These are phyloP conservation scores for Sphaerophoria taeniata DNA, from an alignment of 2,888 invertebrate species.

Conservation along the genomic window DNA sequence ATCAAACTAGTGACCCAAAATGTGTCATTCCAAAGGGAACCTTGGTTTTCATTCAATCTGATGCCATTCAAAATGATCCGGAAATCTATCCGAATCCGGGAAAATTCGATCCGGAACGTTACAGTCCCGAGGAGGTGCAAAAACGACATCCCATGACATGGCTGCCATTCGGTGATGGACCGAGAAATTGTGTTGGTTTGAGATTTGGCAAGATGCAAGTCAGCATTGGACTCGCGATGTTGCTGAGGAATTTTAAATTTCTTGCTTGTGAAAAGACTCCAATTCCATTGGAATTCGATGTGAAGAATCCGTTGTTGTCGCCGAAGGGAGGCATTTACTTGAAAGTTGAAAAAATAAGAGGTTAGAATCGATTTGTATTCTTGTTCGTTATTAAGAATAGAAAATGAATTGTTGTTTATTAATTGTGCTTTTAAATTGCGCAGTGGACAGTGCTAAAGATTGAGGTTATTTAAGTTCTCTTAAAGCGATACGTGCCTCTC, in stretches of 20 bases:
- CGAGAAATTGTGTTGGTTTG: conserved; percentile 17
- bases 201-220: conserved; percentile 77
- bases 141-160: conserved; percentile 82
- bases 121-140: conserved; percentile 84
- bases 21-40: conserved; percentile 84
- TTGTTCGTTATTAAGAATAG: too few relatives aligned
- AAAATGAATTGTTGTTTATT: too few relatives aligned
- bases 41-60: conserved; percentile 81
- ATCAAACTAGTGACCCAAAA: conserved; percentile 83
- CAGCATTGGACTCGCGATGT: conserved; percentile 76
- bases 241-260: conserved; percentile 77
- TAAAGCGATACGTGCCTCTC: too few relatives aligned
- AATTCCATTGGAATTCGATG: conserved; percentile 78
- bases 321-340: conserved; percentile 76
- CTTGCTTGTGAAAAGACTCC: conserved; percentile 71
- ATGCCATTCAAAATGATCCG: conserved; percentile 85
- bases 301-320: conserved; percentile 41
- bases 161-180: conserved; percentile 78
- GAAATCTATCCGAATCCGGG: conserved; percentile 81
- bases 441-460: too few relatives aligned
- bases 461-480: too few relatives aligned
- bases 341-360: conserved; percentile 70
- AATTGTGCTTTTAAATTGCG: too few relatives aligned
- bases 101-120: conserved; percentile 86
- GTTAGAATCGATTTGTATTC: too few relatives aligned